Evolutionary conservation across 1,140 invertebrate genomes (phyloP), one percentile per base, ranked within the genome.

Genomic region (Ruditapes philippinarum): DNA sequence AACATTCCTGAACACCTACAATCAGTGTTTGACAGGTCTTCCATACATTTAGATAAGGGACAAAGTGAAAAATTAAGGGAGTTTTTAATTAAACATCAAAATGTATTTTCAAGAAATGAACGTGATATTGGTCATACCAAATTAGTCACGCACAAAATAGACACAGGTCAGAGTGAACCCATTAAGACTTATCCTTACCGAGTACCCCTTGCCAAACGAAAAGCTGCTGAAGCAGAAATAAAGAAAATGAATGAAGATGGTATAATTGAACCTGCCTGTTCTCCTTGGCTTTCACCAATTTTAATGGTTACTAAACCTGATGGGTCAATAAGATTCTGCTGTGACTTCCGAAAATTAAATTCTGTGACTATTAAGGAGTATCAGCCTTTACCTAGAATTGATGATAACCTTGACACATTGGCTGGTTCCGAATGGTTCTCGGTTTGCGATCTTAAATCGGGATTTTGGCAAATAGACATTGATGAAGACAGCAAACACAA

Each of bases 241-340:
- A 68, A n/a, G 4, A 70, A 68, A 22, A 87, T 82, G 89, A 4
- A 31, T 14, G 31, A 81, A 45, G 36, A 60, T 33, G 83, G 45
- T 19, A 73, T 95, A 33, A 95, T 96, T 49, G 80, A 91, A 79
- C 91, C 92, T 60, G 93, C 95, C 65, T 87, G 84, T 89, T 95
- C 93, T 11, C 94, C 96, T 38, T 97, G 96, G 96, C 96, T 95
- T 12, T 95, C 96, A 7, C 96, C 96, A 0, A 89, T 97, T n/a
- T 96, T 97, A 0, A 93, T 95, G 9, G 95, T 96, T 0, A 51
- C 92, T 17, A 97, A 97, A 82, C 54, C 92, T 0, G 92, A 96
- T 91, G 96, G 95, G 17, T 89, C 92, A 19, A 90, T 96, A 38
- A 88, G 96, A 51, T 93, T 97, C 38, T 96, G 96, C 91, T 95